These are phyloP conservation scores for Neogobius melanostomus DNA, from an alignment of 2,113 vertebrate genomes.

Conservation along the genomic window DNA sequence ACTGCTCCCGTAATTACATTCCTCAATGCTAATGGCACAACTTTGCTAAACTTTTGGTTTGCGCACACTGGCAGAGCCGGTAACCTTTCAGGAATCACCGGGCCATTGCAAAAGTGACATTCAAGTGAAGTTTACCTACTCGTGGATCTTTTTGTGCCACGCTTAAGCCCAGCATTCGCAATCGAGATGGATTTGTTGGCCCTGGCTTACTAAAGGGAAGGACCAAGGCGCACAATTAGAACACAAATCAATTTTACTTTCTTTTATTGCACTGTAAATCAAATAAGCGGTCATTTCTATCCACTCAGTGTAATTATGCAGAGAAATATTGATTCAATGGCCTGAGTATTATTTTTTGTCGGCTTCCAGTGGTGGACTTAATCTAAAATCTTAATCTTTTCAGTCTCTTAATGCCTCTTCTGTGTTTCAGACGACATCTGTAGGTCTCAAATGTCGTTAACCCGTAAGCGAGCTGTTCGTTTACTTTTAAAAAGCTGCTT, in stretches of 20 bases:
- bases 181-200: neutral
- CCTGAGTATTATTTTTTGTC: slow-evolving; percentile 11
- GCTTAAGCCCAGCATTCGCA: slow-evolving; percentile 30
- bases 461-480: too few relatives aligned
- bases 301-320: slow-evolving; percentile 12
- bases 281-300: slow-evolving; percentile 16
- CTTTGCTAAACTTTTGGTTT: too few relatives aligned
- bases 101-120: slow-evolving; percentile 9
- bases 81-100: neutral
- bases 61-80: too few relatives aligned
- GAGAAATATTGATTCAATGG: slow-evolving; percentile 29
- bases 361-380: slow-evolving; percentile 1
- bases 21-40: neutral
- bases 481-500: too few relatives aligned
- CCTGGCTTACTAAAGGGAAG: neutral
- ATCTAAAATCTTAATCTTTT: too few relatives aligned
- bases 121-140: slow-evolving; percentile 1
- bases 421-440: too few relatives aligned
- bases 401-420: too few relatives aligned
- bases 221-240: slow-evolving; percentile 20
- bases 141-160: neutral
- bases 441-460: too few relatives aligned
- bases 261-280: slow-evolving; percentile 1
- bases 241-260: neutral
- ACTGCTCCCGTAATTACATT: neutral